These are phyloP conservation scores for Sturnus vulgaris DNA, from an alignment of 2,113 vertebrate species.

Conservation along the genomic window DNA sequence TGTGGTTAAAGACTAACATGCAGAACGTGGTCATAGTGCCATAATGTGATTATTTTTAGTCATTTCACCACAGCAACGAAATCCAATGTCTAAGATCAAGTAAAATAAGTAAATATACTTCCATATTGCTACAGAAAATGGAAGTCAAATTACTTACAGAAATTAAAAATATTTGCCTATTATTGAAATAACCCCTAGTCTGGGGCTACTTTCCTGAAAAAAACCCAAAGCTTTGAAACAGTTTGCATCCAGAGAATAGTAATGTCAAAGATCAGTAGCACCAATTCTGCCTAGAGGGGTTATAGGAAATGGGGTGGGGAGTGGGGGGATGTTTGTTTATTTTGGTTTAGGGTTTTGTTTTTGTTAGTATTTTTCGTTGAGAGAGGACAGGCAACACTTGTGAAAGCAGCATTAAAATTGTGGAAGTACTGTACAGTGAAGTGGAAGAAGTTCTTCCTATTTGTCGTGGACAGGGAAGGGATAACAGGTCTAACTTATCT, in stretches of 20 bases:
- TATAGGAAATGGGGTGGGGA: neutral
- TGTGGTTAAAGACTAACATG: neutral
- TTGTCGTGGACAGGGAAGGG: neutral
- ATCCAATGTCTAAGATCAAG: neutral
- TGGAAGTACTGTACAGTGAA: neutral
- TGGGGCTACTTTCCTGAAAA: neutral
- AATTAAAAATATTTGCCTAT: neutral
- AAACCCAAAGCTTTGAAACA: rapidly evolving
- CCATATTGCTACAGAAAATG: neutral
- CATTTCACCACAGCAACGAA: neutral
- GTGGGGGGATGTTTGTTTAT: rapidly evolving
- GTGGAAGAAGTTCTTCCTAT: neutral
- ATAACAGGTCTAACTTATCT: neutral
- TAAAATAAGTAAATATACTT: neutral
- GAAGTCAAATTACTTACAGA: neutral
- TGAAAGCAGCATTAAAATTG: neutral
- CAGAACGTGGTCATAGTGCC: neutral
- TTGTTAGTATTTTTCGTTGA: neutral
- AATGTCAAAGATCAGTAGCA: neutral
- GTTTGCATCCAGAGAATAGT: neutral
- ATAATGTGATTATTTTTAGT: neutral
- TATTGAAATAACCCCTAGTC: neutral
- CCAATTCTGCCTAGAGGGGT: neutral
- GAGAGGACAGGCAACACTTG: neutral
- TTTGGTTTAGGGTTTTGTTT: neutral